Conservation (phyloP, 2,797 vertebrate genomes). For the Neosalanx taihuensis region DNA sequence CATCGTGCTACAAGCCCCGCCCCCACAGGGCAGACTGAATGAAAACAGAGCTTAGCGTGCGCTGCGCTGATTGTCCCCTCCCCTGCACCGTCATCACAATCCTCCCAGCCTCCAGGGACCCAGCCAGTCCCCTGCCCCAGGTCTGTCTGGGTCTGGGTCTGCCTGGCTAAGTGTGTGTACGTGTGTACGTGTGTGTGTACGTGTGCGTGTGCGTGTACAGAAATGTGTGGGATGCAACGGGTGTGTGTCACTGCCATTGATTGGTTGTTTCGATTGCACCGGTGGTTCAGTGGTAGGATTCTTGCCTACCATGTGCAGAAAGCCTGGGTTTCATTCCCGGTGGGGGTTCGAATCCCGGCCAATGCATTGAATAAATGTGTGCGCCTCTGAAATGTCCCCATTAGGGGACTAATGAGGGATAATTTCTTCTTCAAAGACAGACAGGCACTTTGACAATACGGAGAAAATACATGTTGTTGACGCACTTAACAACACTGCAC, state of each 20-base stretch:
- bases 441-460: no score
- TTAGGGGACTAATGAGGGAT: no score
- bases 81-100: conserved; percentile 25
- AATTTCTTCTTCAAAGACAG: no score
- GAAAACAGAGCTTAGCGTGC: conserved; percentile 24
- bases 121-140: conserved; percentile 1
- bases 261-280: no score
- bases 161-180: not conserved
- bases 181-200: not conserved
- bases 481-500: no score
- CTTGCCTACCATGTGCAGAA: no score
- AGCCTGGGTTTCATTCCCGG: no score
- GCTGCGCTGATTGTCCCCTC: conserved; percentile 9
- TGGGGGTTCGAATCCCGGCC: no score
- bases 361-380: no score
- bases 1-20: not conserved
- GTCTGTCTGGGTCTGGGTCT: not conserved
- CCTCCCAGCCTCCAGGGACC: conserved; percentile 1
- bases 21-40: conserved; percentile 8
- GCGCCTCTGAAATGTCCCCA: no score
- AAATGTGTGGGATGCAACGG: not conserved
- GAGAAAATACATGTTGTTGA: no score
- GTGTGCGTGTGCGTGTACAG: not conserved
- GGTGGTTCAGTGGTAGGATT: no score
- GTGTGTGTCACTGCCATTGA: not conserved